These are phyloP conservation scores for Tipula confusa DNA, from an alignment of 2,888 invertebrate species.

Conservation along the genomic window DNA sequence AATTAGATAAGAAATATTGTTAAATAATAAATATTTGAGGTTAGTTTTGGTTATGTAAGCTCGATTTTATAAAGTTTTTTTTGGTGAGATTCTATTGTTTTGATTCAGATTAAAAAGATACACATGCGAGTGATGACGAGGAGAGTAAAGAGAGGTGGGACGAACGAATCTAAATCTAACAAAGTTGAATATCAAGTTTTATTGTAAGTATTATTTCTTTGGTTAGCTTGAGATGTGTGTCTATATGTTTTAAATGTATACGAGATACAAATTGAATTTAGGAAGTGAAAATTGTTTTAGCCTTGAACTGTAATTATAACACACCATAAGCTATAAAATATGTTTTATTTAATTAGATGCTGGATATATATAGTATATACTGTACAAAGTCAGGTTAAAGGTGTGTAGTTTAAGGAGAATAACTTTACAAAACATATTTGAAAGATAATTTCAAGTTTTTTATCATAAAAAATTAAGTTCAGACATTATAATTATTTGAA, in stretches of 20 bases:
- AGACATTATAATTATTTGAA: not conserved
- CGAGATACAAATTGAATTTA: not conserved
- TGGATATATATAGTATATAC: no score
- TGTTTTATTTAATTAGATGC: not conserved
- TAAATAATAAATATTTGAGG: slow-evolving; percentile 12
- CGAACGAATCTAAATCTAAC: not conserved
- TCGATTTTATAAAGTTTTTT: not conserved
- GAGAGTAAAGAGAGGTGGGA: not conserved
- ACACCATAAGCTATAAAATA: not conserved
- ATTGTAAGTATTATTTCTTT: no score
- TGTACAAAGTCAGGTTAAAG: not conserved
- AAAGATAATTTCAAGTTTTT: no score
- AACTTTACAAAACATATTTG: no score
- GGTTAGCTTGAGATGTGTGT: not conserved
- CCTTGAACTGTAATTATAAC: not conserved
- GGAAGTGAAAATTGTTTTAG: not conserved
- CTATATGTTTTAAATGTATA: not conserved
- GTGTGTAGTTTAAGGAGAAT: not conserved
- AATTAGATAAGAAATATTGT: not conserved
- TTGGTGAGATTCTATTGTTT: not conserved
- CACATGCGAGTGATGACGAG: not conserved
- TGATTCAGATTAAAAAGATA: not conserved
- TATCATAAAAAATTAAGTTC: no score
- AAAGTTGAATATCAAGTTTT: not conserved
- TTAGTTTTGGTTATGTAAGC: not conserved